Base-by-base conservation (phyloP, 2,797 vertebrate species). In the Ctenosaura bakeri region DNA sequence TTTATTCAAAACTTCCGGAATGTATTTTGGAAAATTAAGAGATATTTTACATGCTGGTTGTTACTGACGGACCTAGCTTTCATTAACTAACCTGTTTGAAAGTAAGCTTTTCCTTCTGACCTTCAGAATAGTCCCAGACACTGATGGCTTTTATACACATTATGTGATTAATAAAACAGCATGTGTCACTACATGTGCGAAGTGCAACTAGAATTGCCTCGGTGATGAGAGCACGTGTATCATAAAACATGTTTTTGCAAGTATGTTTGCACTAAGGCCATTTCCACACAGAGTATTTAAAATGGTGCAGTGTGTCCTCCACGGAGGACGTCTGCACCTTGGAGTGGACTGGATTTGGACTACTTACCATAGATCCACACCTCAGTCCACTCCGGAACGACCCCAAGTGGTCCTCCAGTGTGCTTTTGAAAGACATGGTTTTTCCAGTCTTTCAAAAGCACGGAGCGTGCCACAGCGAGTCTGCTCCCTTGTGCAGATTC, bases 1-100 rank as follows among this genome's bases (percentile, higher is more conserved):
- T 50, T 85, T 90, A 74, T 78, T 79, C 35, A 38, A n/a, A 46
- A 76, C 64, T 90, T 80, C 74, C 52, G 50, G 35, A 52, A 85
- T 29, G 71, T 76, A 69, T 79, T 56, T 79, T 54, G 42, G 42
- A 83, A 82, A 84, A 66, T 42, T 78, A 78, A n/a, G 42, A 26
- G 50, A 66, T 8, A 77, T 79, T 79, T 16, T 71, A 12, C 35
- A 74, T 79, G 22, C 26, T 69, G 22, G n/a, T 42, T 69, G 66
- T 52, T 24, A 80, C 32, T 90, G 78, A 62, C 66, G 79, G 77
- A 78, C 3, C 4, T 64, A 52, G 26, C 13, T 38, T 89, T 77
- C 62, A 56, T 29, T 10, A 80, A 46, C 59, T 50, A 42, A 52
- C 22, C 32, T 85, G 62, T 82, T 38, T 87, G 32, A 80, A 74